Conservation (phyloP, 2,888 invertebrate species). For the Phlogophora meticulosa region DNA sequence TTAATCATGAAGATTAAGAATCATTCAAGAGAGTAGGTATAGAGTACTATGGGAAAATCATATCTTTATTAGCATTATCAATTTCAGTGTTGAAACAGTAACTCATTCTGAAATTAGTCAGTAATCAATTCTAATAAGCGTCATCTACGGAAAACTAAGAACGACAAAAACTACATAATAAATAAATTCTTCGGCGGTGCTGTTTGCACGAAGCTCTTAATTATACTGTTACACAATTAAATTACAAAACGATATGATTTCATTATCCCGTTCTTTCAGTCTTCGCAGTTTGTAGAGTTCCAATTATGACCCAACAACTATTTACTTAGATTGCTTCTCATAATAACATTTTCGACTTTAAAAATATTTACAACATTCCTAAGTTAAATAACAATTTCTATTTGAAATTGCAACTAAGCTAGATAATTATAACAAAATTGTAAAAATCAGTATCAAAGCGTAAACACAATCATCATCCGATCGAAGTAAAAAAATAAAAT, state of each 20-base stretch:
- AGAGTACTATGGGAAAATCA: constrained; percentile 38
- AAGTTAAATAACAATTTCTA: constrained; percentile 79
- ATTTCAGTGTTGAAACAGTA: constrained; percentile 26
- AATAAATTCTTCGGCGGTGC: constrained; percentile 78
- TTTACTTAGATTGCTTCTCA: constrained; percentile 85
- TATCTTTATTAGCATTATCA: constrained; percentile 34
- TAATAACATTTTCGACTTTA: constrained; percentile 78
- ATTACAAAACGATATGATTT: constrained; percentile 91
- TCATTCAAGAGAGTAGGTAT: constrained; percentile 36
- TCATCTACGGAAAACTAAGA: constrained; percentile 72
- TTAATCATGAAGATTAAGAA: constrained; percentile 42
- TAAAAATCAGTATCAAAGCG: constrained; percentile 80
- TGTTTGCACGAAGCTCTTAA: constrained; percentile 85
- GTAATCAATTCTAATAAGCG: constrained; percentile 70
- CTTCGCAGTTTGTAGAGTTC: constrained; percentile 89
- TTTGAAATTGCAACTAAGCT: constrained; percentile 79
- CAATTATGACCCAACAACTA: constrained; percentile 88
- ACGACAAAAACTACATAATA: constrained; percentile 71
- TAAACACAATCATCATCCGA: constrained; percentile 71
- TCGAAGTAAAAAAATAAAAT: constrained; percentile 76
- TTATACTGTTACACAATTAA: constrained; percentile 86
- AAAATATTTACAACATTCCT: constrained; percentile 84
- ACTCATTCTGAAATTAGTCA: constrained; percentile 50
- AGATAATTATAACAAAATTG: constrained; percentile 73
- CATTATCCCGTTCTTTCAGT: constrained; percentile 89